These are phyloP conservation scores for Ochropleura leucogaster DNA, from an alignment of 2,888 invertebrate species.

Conservation along the genomic window DNA sequence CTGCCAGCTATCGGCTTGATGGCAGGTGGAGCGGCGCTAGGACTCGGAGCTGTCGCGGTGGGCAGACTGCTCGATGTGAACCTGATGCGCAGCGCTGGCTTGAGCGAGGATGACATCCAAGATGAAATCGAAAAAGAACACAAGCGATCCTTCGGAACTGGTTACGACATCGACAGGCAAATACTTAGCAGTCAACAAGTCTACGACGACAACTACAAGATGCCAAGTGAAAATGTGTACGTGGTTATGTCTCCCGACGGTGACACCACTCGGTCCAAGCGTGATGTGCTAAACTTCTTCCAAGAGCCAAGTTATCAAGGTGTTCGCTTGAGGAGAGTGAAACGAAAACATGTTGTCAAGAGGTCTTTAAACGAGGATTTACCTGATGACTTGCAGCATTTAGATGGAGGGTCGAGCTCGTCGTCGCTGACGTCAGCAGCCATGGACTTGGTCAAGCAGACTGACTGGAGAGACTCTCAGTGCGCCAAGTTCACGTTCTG, in stretches of 20 bases:
- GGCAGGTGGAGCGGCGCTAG: constrained; percentile 95
- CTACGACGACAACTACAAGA: constrained; percentile 88
- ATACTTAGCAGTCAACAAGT: constrained; percentile 84
- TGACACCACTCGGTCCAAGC: constrained; percentile 79
- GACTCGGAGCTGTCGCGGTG: constrained; percentile 95
- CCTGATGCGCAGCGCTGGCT: constrained; percentile 90
- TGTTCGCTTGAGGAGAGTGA: constrained; percentile 73
- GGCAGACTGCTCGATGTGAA: constrained; percentile 93
- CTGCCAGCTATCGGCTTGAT: constrained; percentile 94
- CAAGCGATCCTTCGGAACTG: constrained; percentile 87
- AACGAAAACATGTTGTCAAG: constrained; percentile 77
- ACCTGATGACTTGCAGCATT: constrained; percentile 84
- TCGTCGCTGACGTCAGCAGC: constrained; percentile 84
- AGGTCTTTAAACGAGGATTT: constrained; percentile 82
- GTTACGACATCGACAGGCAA: constrained; percentile 85
- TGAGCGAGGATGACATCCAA: constrained; percentile 80
- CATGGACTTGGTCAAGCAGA: constrained; percentile 86
- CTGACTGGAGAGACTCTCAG: constrained; percentile 94
- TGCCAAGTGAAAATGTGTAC: constrained; percentile 89
- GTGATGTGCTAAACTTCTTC: constrained; percentile 77
- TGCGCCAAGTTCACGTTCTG: constrained; percentile 95
- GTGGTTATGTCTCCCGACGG: constrained; percentile 88
- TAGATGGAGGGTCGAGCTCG: constrained; percentile 75
- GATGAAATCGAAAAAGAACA: constrained; percentile 89
- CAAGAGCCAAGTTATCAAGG: constrained; percentile 75